Percentiles rank a stretch among this genome's conserved stretches.
Evolutionary conservation across 2,797 vertebrate genomes (phyloP).

Genomic region (Pelobates cultripes): DNA sequence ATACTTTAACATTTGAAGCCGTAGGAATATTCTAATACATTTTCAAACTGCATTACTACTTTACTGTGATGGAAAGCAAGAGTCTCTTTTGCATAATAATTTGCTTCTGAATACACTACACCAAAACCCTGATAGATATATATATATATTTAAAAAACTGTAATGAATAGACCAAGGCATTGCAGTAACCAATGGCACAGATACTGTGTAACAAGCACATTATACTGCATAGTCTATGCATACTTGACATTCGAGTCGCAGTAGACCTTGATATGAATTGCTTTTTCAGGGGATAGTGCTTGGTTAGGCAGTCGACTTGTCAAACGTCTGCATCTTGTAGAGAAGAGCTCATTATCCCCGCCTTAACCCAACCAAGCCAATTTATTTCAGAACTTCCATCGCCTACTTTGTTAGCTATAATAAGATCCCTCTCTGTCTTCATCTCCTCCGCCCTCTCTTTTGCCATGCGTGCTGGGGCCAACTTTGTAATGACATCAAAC

Average conservation of each 20-base stretch:
- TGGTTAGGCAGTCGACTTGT: slow-evolving; percentile 57
- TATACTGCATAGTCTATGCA: not conserved
- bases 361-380: slow-evolving; percentile 57
- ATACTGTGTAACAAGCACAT: not conserved
- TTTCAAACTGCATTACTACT: too few relatives aligned
- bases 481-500: slow-evolving; percentile 55
- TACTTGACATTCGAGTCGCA: not conserved
- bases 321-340: slow-evolving; percentile 41
- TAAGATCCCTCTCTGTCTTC: slow-evolving; percentile 48
- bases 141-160: not conserved
- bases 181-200: not conserved
- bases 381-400: slow-evolving; percentile 55
- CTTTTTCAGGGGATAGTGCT: slow-evolving; percentile 38
- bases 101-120: not conserved
- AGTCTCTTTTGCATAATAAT: not conserved
- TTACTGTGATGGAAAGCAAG: too few relatives aligned
- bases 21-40: too few relatives aligned
- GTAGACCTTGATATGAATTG: slow-evolving; percentile 14
- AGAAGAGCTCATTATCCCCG: slow-evolving; percentile 54
- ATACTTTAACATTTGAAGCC: too few relatives aligned
- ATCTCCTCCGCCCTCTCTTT: slow-evolving; percentile 53
- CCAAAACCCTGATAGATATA: not conserved
- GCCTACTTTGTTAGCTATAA: slow-evolving; percentile 53
- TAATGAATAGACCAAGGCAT: not conserved
- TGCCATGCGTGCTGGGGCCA: slow-evolving; percentile 48